Percentiles rank a stretch among this genome's conserved stretches.
These are phyloP conservation scores for Daktulosphaira vitifoliae DNA, from an alignment of 1,140 invertebrate species.

Conservation along the genomic window DNA sequence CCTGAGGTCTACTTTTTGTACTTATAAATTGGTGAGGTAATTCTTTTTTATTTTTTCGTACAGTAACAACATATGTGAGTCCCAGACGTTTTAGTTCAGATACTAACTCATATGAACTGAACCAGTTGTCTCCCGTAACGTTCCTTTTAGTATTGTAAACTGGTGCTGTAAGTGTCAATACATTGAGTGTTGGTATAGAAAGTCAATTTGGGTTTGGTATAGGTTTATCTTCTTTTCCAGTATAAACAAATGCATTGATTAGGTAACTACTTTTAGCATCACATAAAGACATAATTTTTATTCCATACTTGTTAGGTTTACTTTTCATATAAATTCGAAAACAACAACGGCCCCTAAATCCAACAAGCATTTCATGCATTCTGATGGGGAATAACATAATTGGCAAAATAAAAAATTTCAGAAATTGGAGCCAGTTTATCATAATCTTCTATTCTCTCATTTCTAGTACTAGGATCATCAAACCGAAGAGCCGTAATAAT, in stretches of 20 bases:
- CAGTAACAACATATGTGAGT: too few species aligned
- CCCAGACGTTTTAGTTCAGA: too few species aligned
- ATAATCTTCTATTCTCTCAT: neutral
- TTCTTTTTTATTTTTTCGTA: too few species aligned
- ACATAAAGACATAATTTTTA: slow-evolving; percentile 42
- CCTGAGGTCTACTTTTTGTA: neutral
- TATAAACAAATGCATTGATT: slow-evolving; percentile 40
- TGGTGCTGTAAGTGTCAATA: slow-evolving; percentile 35
- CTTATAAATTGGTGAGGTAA: slow-evolving; percentile 10
- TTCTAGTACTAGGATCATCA: neutral
- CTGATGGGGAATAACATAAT: slow-evolving; percentile 38
- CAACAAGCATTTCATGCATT: slow-evolving; percentile 44
- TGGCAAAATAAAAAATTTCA: slow-evolving; percentile 37
- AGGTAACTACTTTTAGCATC: slow-evolving; percentile 40
- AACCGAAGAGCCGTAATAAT: neutral
- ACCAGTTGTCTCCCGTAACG: slow-evolving; percentile 16
- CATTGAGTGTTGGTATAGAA: slow-evolving; percentile 34
- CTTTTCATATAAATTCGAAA: slow-evolving; percentile 45
- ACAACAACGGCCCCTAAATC: slow-evolving; percentile 42
- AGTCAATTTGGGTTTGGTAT: slow-evolving; percentile 38
- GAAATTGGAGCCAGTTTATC: neutral
- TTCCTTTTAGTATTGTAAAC: slow-evolving; percentile 35
- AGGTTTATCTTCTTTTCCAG: slow-evolving; percentile 40
- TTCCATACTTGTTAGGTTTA: slow-evolving; percentile 45
- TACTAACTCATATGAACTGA: too few species aligned